Base-by-base conservation (phyloP, 2,113 vertebrate species). In the Pontoporia blainvillei region DNA sequence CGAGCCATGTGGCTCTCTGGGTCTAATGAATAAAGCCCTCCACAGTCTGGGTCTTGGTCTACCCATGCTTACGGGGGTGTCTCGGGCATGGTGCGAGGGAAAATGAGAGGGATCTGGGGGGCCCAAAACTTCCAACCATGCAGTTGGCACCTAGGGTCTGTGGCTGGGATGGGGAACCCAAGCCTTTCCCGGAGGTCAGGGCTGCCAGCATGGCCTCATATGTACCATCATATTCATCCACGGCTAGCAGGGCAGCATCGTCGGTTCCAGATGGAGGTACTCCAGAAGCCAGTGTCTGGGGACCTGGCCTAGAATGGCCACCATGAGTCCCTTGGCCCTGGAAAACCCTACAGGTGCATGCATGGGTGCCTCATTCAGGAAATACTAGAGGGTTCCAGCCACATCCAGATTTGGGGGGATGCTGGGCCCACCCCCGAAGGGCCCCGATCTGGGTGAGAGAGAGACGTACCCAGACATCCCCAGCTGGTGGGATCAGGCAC, bases 11-110 rank as follows among this genome's bases (percentile, higher is more conserved):
- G 79, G 73, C 27, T n/a, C 34, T 72, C 59, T 62, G 36, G 18
- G 27, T 92, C 66, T 61, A 15, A 9, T 61, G 54, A 97, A 96
- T 97, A 96, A 97, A 98, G 66, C 31, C 66, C 52, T 81, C 17
- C 64, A 18, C 71, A 94, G 86, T 93, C 96, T 59, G 82, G 9
- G 1, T 49, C 71, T 75, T 31, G 69, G 31, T 39, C 57, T 34
- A 4, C 6, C 64, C 87, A 27, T 59, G 61, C 27, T 59, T 25
- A 17, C 8, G 52, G 67, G n/a, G 10, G 41, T 0, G 0, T 17
- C 18, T 49, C 1, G 6, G 49, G 29, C 3, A 6, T 8, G 29
- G 6, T 1, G 5, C 15, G 34, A 27, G 7, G 57, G 8, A 11
- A 31, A 11, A 57, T 31, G 27, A 11, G 20, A 44, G 5, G n/a